phyloP scores from a whole-genome alignment of 2,113 vertebrate genomes.

The Burhinus oedicnemus region DNA sequence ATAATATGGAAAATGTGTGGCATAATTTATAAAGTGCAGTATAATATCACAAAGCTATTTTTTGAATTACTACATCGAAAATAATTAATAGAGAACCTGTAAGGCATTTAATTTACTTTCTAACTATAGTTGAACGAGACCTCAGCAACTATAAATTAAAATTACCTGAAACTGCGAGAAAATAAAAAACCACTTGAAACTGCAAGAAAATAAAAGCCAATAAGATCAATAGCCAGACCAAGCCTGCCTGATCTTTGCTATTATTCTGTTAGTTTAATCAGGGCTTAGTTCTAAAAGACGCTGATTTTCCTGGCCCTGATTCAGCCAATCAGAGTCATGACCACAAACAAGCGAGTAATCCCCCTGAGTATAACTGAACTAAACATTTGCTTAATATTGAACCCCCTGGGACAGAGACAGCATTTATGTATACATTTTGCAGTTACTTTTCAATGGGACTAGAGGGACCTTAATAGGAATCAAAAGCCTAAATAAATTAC shows the following conservation, averaged over 20 bases:
- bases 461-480: background rate
- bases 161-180: background rate
- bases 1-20: background rate
- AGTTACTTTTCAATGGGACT: background rate
- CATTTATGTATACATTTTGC: background rate
- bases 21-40: slow-evolving; percentile 17
- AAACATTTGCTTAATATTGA: background rate
- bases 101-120: slow-evolving; percentile 32
- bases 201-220: background rate
- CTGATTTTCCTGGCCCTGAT: background rate
- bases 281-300: background rate
- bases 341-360: background rate
- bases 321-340: background rate
- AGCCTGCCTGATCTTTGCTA: background rate
- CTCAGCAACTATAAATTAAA: background rate
- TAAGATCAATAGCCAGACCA: background rate
- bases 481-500: background rate
- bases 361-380: background rate
- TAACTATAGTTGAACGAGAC: background rate
- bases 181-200: background rate
- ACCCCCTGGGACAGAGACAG: background rate
- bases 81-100: slow-evolving; percentile 20
- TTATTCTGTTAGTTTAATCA: background rate
- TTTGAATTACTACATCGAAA: slow-evolving; percentile 29
- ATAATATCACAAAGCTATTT: slow-evolving; percentile 10